Base-by-base conservation (phyloP, 1,140 invertebrate species). In the Zaprionus vittiger region DNA sequence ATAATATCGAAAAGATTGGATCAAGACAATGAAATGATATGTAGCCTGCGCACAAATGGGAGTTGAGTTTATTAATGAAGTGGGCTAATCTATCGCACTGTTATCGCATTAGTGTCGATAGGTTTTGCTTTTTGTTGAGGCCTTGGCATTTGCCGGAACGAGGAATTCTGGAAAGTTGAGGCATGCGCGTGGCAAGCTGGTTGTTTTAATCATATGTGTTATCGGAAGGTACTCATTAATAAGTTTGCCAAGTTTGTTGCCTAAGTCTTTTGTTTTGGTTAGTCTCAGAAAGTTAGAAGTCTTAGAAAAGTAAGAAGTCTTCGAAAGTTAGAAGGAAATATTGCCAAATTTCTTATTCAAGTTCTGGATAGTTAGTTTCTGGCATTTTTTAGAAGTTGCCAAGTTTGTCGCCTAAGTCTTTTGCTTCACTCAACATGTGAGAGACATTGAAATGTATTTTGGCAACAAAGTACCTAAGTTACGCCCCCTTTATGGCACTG, bases 341-440 rank as follows among this genome's bases (percentile, higher is more conserved):
- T 34, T 34, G 7, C 31, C 9, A 37, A 59, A 5, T 37, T 7
- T 59, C 7, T 26, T 14, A 5, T 2, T 11, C 9, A 56, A 28
- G 12, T 22, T 56, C 54, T 49, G 9, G 3, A 28, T 0, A 15
- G 1, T n/a, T 5, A 34, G 6, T 31, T 26, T 62, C 37, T 38
- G 3, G 37, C 12, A 38, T 14, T 28, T 3, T 9, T 9, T 7
- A 31, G 28, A 7, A 31, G 1, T 47, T 9, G 2, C n/a, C 22
- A 41, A 64, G 52, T 76, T 64, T 54, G 54, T 65, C 65, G 38
- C 31, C 49, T 37, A 69, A 64, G 64, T 73, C 59, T 60, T 78
- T 78, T 66, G 60, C 31, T 54, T 49, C n/a, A 28, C 17, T 9
- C 22, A 41, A 56, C 34, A 56, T 26, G 24, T 24, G 67, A n/a